These are phyloP conservation scores for Clanis bilineata DNA, from an alignment of 2,888 invertebrate genomes.

Conservation along the genomic window DNA sequence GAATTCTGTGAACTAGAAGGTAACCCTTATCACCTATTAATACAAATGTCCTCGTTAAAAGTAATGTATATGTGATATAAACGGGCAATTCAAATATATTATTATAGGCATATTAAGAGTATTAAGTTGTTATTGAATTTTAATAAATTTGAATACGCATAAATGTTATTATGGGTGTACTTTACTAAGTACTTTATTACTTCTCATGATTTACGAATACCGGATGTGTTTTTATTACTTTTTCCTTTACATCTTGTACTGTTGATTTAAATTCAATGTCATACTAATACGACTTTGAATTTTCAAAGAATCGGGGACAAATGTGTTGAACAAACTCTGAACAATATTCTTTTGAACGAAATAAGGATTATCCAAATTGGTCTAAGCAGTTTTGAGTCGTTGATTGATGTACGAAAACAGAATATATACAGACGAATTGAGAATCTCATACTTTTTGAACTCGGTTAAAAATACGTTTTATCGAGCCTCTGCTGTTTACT, in stretches of 20 bases:
- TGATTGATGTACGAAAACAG: no score
- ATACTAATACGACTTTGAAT: neutral
- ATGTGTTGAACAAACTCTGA: no score
- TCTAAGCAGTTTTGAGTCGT: no score
- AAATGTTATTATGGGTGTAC: neutral
- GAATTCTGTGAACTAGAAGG: neutral
- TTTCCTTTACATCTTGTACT: neutral
- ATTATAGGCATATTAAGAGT: neutral
- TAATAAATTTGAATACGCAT: neutral
- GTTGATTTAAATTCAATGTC: neutral
- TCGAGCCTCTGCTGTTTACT: neutral
- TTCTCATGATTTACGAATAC: neutral
- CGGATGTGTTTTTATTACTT: neutral
- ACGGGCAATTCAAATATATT: neutral
- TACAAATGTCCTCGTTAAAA: neutral
- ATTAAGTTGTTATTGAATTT: neutral
- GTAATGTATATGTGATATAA: neutral
- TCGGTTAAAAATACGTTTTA: neutral
- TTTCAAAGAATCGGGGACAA: no score
- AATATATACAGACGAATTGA: no score
- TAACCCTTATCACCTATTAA: neutral
- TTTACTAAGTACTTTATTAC: neutral
- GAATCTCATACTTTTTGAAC: neutral
- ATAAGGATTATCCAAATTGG: no score
- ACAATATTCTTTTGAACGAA: no score